Evolutionary conservation across 2,113 vertebrate genomes (phyloP), one percentile per base, ranked within the genome.

Genomic region (Platysternon megacephalum): DNA sequence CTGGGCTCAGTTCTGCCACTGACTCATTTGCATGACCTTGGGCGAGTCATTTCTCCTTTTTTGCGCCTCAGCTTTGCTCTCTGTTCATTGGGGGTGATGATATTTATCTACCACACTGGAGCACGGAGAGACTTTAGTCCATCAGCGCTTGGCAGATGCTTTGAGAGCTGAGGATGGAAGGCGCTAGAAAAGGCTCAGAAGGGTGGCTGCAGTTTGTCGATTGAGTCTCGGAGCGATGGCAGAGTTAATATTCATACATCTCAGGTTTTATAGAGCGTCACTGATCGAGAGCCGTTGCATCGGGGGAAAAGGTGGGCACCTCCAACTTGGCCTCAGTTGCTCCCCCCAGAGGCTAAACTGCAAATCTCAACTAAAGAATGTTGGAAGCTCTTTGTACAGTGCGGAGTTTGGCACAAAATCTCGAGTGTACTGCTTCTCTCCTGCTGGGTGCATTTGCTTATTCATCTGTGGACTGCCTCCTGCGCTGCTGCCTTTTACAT

Each of bases 1-100:
- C 84, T 79, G 46, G 51, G 87, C 14, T 84, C 3, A 0, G 89
- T 2, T 0, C 84, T 84, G 39, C 58, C 74, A 46, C 56, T 4
- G 82, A 5, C 56, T 2, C 52, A 68, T 42, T 42, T 85, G n/a
- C 6, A 1, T 28, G 65, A 85, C 87, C 86, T 84, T 22, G 88
- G 84, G 14, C 26, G 0, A 3, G 55, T 28, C n/a, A 0, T 0
- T 29, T 17, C 29, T 0, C 65, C 80, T 76, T 32, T 26, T 8
- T 0, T 0, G 4, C 88, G 68, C 84, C 88, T 90, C 84, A 0
- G 90, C 84, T 87, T 94, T 80, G 53, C 68, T 0, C 46, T 10
- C 42, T 78, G 22, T 78, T 46, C 24, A 46, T 14, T 42, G 39
- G 10, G 22, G 39, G 11, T 11, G 19, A 24, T 44, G 44, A 78